Percentiles rank a stretch among this genome's conserved stretches.
These are phyloP conservation scores for Slavum lentiscoides DNA, from an alignment of 2,888 invertebrate genomes.

Conservation along the genomic window DNA sequence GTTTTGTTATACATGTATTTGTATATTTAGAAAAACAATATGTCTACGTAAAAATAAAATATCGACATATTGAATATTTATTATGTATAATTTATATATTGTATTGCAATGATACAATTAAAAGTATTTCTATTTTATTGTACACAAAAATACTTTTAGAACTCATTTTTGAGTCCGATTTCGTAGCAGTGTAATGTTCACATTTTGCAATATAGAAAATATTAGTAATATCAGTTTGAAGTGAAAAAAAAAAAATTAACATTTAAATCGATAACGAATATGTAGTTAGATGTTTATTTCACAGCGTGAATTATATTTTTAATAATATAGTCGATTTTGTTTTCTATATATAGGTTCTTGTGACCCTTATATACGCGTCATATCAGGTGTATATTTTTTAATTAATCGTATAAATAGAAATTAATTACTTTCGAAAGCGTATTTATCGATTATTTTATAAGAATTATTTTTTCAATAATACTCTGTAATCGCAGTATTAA, in stretches of 20 bases:
- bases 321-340: not conserved
- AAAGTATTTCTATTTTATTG: too few relatives aligned
- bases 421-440: not conserved
- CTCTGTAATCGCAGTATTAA: not conserved
- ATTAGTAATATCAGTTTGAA: not conserved
- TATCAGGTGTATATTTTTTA: not conserved
- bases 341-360: too few relatives aligned
- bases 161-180: too few relatives aligned
- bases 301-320: not conserved
- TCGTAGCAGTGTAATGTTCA: too few relatives aligned
- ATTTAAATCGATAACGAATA: not conserved
- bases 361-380: not conserved
- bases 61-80: too few relatives aligned
- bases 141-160: too few relatives aligned
- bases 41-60: too few relatives aligned
- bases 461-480: not conserved
- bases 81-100: too few relatives aligned
- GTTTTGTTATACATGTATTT: too few relatives aligned
- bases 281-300: not conserved
- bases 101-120: too few relatives aligned
- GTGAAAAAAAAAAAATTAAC: not conserved
- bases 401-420: constrained; percentile 2
- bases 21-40: too few relatives aligned
- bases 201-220: too few relatives aligned
- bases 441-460: constrained; percentile 19